Base-by-base conservation (phyloP, 2,113 vertebrate species). In the Rhea pennata region DNA sequence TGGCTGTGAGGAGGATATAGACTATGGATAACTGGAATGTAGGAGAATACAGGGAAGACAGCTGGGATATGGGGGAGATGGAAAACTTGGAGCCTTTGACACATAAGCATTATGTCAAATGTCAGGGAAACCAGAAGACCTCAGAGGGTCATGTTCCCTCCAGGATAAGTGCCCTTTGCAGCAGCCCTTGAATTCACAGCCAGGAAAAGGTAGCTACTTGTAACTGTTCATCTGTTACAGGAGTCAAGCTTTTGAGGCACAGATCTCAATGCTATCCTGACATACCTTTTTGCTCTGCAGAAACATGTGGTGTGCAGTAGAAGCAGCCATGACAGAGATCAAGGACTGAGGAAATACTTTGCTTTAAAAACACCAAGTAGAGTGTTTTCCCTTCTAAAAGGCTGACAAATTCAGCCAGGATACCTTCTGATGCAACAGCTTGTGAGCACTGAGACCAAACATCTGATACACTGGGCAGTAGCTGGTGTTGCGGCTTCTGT, bases 291-390 rank as follows among this genome's bases (percentile, higher is more conserved):
- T 88, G 69, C 69, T 73, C 54, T 5, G 3, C 75, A 76, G 61
- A 58, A 10, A 44, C 15, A 4, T 0, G 10, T 24, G 48, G 46
- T 12, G 23, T 2, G 29, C 51, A 15, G 51, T 5, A 53, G 36
- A 26, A 66, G 81, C 56, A 79, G 40, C 54, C 67, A 12, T 1
- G 4, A 3, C 6, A 81, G 7, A 67, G 50, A 10, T 11, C 27
- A 3, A 1, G 26, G 82, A 33, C 11, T 0, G 0, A 75, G 56
- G 72, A 12, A 24, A 15, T 2, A 1, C 15, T 42, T 36, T 46
- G 29, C 65, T 76, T 16, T 13, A 22, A 40, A 62, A 84, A 56
- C 46, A 23, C 9, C 4, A 4, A 27, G n/a, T 29, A 83, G 40
- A 12, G 17, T 71, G 51, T 21, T 36, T 36, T 36, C 36, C 36